Evolutionary conservation across 1,140 invertebrate genomes (phyloP).

Genomic region (Drosophila sulfurigaster): DNA sequence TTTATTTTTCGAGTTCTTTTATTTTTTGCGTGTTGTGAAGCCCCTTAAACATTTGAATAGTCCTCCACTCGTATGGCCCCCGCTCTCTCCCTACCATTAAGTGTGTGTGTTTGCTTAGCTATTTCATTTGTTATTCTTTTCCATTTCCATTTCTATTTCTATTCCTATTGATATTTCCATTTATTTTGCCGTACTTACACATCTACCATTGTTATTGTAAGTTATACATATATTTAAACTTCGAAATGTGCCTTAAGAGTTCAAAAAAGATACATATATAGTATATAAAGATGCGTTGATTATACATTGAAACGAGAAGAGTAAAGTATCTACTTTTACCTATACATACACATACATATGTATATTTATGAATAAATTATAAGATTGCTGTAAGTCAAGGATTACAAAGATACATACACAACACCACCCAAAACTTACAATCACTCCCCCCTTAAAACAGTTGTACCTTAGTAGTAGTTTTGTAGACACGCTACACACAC

Average conservation of each 20-base stretch:
- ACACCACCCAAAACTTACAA: slow-evolving; percentile 23
- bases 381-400: slow-evolving; percentile 45
- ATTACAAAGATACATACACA: slow-evolving; percentile 18
- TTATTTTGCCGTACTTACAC: slow-evolving; percentile 36
- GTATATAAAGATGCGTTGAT: slow-evolving; percentile 30
- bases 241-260: slow-evolving; percentile 80
- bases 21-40: slow-evolving; percentile 36
- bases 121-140: slow-evolving; percentile 21
- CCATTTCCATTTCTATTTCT: background rate
- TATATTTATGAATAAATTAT: slow-evolving; percentile 43
- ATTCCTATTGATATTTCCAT: background rate
- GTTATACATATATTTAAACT: slow-evolving; percentile 49
- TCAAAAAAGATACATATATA: slow-evolving; percentile 50
- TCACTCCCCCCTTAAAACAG: slow-evolving; percentile 41
- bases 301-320: slow-evolving; percentile 12
- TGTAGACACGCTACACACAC: slow-evolving; percentile 57
- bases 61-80: background rate
- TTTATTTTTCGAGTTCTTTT: slow-evolving; percentile 7
- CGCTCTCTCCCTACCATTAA: background rate
- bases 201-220: slow-evolving; percentile 48
- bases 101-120: slow-evolving; percentile 14
- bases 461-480: slow-evolving; percentile 81
- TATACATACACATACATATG: slow-evolving; percentile 25
- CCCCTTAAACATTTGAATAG: slow-evolving; percentile 4
- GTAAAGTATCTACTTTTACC: slow-evolving; percentile 23